Evolutionary conservation across 2,113 vertebrate species (phyloP).

Genomic region (Puntigrus tetrazona): DNA sequence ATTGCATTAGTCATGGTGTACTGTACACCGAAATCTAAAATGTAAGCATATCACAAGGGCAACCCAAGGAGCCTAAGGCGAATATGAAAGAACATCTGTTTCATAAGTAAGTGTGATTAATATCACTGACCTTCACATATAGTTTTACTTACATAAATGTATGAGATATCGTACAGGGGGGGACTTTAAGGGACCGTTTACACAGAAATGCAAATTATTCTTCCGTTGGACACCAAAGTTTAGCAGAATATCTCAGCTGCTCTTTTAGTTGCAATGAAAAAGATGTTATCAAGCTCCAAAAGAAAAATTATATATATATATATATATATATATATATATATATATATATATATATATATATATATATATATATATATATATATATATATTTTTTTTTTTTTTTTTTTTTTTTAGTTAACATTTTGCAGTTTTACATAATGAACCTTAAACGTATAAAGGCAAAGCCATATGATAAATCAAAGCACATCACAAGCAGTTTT

Average conservation of each 20-base stretch:
- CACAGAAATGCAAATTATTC: background rate
- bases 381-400: too few species aligned
- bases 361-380: too few species aligned
- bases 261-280: background rate
- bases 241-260: background rate
- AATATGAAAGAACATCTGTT: slow-evolving; percentile 15
- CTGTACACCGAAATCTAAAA: slow-evolving; percentile 19
- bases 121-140: slow-evolving; percentile 20
- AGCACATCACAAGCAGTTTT: background rate
- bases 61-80: slow-evolving; percentile 5
- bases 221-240: background rate
- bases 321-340: too few species aligned
- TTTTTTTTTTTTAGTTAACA: too few species aligned
- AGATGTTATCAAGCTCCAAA: background rate
- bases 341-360: too few species aligned
- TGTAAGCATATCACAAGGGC: slow-evolving; percentile 24
- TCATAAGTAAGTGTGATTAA: background rate
- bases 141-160: slow-evolving; percentile 13
- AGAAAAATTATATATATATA: too few species aligned
- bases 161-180: background rate
- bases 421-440: too few species aligned
- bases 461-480: background rate
- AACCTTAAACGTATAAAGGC: too few species aligned
- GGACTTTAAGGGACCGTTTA: background rate
- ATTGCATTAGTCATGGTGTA: slow-evolving; percentile 35